A percentile compares a stretch with the other conserved stretches of the same genome.
These are phyloP conservation scores for Ophiothrix spiculata DNA, from an alignment of 35 echinoderm and acorn worm genomes.

Conservation along the genomic window DNA sequence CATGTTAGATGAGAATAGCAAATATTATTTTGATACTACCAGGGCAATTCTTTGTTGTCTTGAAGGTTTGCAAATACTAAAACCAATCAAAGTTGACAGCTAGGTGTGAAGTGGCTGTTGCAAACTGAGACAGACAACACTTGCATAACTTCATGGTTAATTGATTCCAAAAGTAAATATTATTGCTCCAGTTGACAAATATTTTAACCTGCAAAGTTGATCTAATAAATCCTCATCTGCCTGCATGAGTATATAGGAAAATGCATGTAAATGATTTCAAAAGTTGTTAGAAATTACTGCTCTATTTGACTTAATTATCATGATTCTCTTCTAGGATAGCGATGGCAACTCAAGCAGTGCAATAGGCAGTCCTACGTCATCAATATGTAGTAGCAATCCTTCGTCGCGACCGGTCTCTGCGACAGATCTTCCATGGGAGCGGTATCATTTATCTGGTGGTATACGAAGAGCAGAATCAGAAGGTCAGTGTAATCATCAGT, in stretches of 20 bases:
- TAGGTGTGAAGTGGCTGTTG: too few relatives aligned
- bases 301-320: too few relatives aligned
- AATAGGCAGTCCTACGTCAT: constrained; percentile 36
- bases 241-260: background rate
- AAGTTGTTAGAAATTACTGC: too few relatives aligned
- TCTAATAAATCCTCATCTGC: background rate
- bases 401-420: constrained; percentile 48
- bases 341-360: constrained; percentile 18
- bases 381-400: constrained; percentile 43
- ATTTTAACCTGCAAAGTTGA: background rate
- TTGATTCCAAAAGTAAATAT: background rate
- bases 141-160: background rate
- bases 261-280: too few relatives aligned
- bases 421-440: constrained; percentile 15
- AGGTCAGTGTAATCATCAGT: background rate
- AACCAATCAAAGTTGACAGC: too few relatives aligned
- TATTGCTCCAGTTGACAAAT: background rate
- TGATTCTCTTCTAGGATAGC: background rate
- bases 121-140: too few relatives aligned
- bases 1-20: too few relatives aligned
- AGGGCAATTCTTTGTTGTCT: too few relatives aligned
- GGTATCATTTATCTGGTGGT: constrained; percentile 10
- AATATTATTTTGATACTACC: too few relatives aligned
- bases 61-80: too few relatives aligned
- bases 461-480: background rate